phyloP scores from a whole-genome alignment of 2,888 invertebrate species.

The Melipona beecheii region DNA sequence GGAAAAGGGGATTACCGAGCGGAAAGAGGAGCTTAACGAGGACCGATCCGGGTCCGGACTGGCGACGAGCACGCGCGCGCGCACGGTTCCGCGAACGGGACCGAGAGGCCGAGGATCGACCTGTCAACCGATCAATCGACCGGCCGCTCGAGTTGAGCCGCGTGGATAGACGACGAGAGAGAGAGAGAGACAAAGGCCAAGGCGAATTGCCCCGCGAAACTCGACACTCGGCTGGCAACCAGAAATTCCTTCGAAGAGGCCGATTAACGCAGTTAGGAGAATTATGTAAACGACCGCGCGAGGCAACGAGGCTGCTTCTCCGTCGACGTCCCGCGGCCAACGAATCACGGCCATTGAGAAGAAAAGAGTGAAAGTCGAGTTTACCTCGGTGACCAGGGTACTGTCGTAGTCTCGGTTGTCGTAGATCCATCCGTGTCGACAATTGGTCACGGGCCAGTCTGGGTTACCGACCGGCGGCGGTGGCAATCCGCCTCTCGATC shows the following conservation, averaged over 20 bases:
- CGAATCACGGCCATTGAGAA: background rate
- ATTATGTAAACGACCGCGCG: conserved; percentile 48
- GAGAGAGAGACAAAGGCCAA: conserved; percentile 72
- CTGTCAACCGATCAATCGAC: background rate
- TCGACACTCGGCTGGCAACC: conserved; percentile 2
- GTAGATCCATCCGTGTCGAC: conserved; percentile 87
- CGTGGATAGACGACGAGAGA: conserved; percentile 12
- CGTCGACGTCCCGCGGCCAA: background rate
- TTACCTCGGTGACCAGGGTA: conserved; percentile 89
- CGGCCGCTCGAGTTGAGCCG: conserved; percentile 19
- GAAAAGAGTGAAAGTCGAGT: conserved; percentile 72
- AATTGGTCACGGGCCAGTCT: conserved; percentile 84
- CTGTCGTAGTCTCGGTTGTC: conserved; percentile 87
- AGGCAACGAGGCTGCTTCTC: background rate
- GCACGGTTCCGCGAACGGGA: conserved; percentile 56
- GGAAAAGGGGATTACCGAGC: conserved; percentile 49
- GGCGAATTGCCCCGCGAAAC: conserved; percentile 69
- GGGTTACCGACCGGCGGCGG: conserved; percentile 80
- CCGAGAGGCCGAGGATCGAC: background rate
- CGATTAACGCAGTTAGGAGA: conserved; percentile 45
- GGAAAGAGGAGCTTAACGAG: conserved; percentile 45
- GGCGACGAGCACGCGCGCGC: conserved; percentile 3
- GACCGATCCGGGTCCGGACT: background rate
- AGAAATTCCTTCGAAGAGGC: conserved; percentile 40
- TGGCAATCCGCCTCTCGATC: conserved; percentile 66